Percentiles rank a stretch among this genome's conserved stretches.
Evolutionary conservation across 2,113 vertebrate genomes (phyloP).

Genomic region (Vimba vimba): DNA sequence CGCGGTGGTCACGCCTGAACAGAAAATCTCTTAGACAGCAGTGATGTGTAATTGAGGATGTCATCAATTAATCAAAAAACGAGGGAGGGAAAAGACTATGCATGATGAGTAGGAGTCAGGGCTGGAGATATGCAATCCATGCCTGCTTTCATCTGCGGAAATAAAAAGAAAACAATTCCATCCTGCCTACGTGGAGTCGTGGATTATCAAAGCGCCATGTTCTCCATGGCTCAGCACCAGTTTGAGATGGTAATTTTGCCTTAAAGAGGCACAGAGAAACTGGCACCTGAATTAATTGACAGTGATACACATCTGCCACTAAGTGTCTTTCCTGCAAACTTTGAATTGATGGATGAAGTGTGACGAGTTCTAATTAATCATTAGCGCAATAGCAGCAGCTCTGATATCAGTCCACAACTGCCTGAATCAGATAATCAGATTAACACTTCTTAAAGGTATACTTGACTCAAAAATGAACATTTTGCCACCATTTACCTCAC

Average conservation of each 20-base stretch:
- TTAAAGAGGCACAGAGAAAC: constrained; percentile 34
- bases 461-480: background rate
- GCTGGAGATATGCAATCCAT: constrained; percentile 19
- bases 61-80: constrained; percentile 59
- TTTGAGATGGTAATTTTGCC: constrained; percentile 48
- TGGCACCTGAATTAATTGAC: constrained; percentile 30
- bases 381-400: constrained; percentile 23
- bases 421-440: constrained; percentile 34
- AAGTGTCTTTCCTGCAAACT: constrained; percentile 13
- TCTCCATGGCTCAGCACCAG: background rate
- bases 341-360: constrained; percentile 27
- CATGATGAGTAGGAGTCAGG: background rate
- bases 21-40: constrained; percentile 46
- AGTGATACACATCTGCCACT: constrained; percentile 32
- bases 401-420: constrained; percentile 40
- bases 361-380: constrained; percentile 26
- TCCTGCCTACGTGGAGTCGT: background rate
- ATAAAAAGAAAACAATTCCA: constrained; percentile 37
- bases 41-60: constrained; percentile 56
- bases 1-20: constrained; percentile 24
- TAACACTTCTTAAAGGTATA: background rate
- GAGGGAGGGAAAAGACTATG: constrained; percentile 16
- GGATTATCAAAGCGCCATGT: constrained; percentile 34
- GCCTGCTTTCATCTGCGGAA: constrained; percentile 50
- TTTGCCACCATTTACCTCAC: background rate